These are phyloP conservation scores for Centropristis striata DNA, from an alignment of 2,113 vertebrate species.

Conservation along the genomic window DNA sequence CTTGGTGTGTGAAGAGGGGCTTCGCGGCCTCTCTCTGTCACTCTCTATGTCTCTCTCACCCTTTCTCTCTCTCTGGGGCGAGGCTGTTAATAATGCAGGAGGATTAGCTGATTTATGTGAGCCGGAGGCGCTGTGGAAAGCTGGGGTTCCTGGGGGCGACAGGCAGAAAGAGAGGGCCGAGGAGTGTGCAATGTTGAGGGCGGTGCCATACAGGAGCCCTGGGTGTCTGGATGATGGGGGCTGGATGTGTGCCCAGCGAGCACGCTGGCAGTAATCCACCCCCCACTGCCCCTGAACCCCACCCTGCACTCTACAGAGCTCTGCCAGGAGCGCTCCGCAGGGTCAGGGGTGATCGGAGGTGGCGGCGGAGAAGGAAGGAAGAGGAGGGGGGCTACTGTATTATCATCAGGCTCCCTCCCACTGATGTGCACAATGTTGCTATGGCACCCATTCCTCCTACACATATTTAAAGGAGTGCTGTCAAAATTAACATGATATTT, in stretches of 20 bases:
- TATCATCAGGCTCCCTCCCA: constrained; percentile 12
- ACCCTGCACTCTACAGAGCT: constrained; percentile 30
- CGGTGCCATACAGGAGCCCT: constrained; percentile 54
- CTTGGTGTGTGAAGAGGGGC: constrained; percentile 55
- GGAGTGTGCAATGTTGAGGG: constrained; percentile 55
- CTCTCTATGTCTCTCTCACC: constrained; percentile 50
- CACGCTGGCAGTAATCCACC: constrained; percentile 50
- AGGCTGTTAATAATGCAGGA: constrained; percentile 82
- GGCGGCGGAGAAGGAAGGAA: constrained; percentile 28
- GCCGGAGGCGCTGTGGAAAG: constrained; percentile 67
- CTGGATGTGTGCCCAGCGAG: constrained; percentile 67
- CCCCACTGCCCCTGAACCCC: constrained; percentile 23
- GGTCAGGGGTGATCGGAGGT: constrained; percentile 63
- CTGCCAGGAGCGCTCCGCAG: constrained; percentile 54
- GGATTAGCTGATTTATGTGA: constrained; percentile 82
- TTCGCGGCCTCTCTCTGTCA: constrained; percentile 60
- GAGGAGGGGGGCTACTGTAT: constrained; percentile 9
- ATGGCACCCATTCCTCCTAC: background rate
- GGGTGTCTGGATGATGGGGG: constrained; percentile 65
- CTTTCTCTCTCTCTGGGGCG: constrained; percentile 60
- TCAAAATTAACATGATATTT: no score
- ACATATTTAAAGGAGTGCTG: background rate
- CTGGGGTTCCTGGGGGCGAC: constrained; percentile 71
- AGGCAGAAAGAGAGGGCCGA: constrained; percentile 47
- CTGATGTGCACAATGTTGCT: background rate